Conservation (phyloP, 2,888 invertebrate genomes). For the Ceramica pisi region DNA sequence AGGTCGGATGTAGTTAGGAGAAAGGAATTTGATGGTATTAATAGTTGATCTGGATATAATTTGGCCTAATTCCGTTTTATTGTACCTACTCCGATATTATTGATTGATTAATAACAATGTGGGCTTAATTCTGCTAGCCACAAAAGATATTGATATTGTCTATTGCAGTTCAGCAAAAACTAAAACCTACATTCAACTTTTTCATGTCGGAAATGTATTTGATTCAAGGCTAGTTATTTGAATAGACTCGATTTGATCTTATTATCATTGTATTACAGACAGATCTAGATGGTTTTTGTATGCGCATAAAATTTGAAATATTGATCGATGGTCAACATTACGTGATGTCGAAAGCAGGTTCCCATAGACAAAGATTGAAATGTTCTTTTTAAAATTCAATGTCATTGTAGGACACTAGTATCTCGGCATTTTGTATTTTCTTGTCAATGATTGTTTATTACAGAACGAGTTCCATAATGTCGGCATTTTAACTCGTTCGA, state of each 20-base stretch:
- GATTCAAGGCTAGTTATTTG: slow-evolving; percentile 35
- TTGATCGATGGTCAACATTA: slow-evolving; percentile 30
- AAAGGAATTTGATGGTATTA: not conserved
- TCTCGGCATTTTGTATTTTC: not conserved
- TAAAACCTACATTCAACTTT: slow-evolving; percentile 7
- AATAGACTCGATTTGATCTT: slow-evolving; percentile 4
- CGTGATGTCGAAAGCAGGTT: not conserved
- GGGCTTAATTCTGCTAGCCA: slow-evolving; percentile 1
- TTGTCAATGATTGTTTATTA: not conserved
- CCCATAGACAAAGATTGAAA: slow-evolving; percentile 8
- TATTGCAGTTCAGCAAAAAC: slow-evolving; percentile 27
- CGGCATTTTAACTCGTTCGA: slow-evolving; percentile 2
- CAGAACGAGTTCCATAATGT: not conserved
- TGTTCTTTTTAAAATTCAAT: slow-evolving; percentile 18
- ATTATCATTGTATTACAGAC: slow-evolving; percentile 18
- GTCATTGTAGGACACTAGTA: not conserved
- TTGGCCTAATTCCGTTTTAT: not conserved
- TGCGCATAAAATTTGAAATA: not conserved
- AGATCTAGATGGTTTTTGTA: slow-evolving; percentile 12
- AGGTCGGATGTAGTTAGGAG: not conserved
- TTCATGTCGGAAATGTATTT: slow-evolving; percentile 30
- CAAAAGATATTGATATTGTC: slow-evolving; percentile 23
- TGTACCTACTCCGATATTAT: not conserved
- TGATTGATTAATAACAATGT: slow-evolving; percentile 6
- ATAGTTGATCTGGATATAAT: not conserved